A percentile compares a stretch with the other conserved stretches of the same genome.
These are phyloP conservation scores for Yasuhikotakia modesta DNA, from an alignment of 2,797 vertebrate genomes.

Conservation along the genomic window DNA sequence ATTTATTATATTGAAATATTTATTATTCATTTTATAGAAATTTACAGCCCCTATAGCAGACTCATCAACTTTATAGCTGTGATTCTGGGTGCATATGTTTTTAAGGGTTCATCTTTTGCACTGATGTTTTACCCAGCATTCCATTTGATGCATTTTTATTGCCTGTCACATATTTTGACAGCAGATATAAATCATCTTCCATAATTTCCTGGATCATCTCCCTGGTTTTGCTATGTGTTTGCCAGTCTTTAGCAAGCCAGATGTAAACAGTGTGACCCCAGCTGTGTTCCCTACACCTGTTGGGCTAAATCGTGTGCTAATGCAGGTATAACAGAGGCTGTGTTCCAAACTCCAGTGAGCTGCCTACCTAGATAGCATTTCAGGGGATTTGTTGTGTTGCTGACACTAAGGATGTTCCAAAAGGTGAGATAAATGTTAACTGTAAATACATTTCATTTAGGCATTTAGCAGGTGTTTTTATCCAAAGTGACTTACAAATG, in stretches of 20 bases:
- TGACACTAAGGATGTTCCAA: neutral
- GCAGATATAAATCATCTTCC: slow-evolving; percentile 76
- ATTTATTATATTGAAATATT: neutral
- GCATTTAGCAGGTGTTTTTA: too few species aligned
- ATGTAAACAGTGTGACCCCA: slow-evolving; percentile 76
- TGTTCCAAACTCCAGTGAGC: neutral
- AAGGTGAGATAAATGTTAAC: neutral
- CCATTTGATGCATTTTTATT: slow-evolving; percentile 68
- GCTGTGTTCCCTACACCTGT: slow-evolving; percentile 73
- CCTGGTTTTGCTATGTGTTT: slow-evolving; percentile 73
- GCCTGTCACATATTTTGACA: slow-evolving; percentile 73
- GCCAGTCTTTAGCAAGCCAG: slow-evolving; percentile 81
- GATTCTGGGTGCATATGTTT: slow-evolving; percentile 15
- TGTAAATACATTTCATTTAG: neutral
- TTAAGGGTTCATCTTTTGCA: slow-evolving; percentile 33
- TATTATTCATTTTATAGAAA: too few species aligned
- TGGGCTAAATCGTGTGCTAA: slow-evolving; percentile 65
- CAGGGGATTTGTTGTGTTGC: neutral
- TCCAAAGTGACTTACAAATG: too few species aligned
- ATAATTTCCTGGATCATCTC: slow-evolving; percentile 75
- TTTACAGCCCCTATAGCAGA: neutral
- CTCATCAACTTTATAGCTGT: neutral
- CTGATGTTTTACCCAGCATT: slow-evolving; percentile 41
- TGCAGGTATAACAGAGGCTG: slow-evolving; percentile 55
- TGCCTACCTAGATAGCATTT: slow-evolving; percentile 11